Conservation (phyloP, 1,140 invertebrate genomes). For the Aphaenogaster rudis region DNA sequence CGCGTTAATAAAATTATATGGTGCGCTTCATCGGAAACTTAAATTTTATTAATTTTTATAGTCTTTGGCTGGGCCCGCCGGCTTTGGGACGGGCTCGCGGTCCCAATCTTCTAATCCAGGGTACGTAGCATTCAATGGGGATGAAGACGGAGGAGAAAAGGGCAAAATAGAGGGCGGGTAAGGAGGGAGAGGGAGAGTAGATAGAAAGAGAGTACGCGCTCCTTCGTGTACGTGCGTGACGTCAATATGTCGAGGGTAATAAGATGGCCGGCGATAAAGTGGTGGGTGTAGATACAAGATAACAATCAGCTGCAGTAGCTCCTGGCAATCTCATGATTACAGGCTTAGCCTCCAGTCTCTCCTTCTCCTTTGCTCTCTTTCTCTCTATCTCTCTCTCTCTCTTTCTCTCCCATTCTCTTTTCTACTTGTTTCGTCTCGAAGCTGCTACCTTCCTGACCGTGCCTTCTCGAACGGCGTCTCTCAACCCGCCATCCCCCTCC, state of each 20-base stretch:
- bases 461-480: conserved; percentile 23
- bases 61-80: neutral
- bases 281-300: conserved; percentile 87
- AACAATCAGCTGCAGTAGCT: conserved; percentile 87
- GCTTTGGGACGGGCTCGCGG: neutral
- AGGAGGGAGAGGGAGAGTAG: conserved; percentile 24
- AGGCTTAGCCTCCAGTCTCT: conserved; percentile 82
- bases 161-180: neutral
- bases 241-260: conserved; percentile 86
- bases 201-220: conserved; percentile 63
- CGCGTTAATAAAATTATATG: neutral
- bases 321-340: conserved; percentile 86
- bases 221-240: conserved; percentile 84
- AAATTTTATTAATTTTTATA: conserved; percentile 19
- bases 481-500: conserved; percentile 16
- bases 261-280: conserved; percentile 86
- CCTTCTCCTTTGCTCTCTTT: conserved; percentile 49
- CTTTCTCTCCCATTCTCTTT: conserved; percentile 30
- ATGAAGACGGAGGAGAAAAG: conserved; percentile 33
- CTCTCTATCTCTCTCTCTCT: conserved; percentile 29
- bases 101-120: conserved; percentile 18
- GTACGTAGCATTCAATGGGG: conserved; percentile 23
- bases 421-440: conserved; percentile 42
- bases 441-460: conserved; percentile 52
- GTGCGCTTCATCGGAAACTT: neutral